These are phyloP conservation scores for Cirrhinus mrigala DNA, from an alignment of 2,797 vertebrate species.

Conservation along the genomic window DNA sequence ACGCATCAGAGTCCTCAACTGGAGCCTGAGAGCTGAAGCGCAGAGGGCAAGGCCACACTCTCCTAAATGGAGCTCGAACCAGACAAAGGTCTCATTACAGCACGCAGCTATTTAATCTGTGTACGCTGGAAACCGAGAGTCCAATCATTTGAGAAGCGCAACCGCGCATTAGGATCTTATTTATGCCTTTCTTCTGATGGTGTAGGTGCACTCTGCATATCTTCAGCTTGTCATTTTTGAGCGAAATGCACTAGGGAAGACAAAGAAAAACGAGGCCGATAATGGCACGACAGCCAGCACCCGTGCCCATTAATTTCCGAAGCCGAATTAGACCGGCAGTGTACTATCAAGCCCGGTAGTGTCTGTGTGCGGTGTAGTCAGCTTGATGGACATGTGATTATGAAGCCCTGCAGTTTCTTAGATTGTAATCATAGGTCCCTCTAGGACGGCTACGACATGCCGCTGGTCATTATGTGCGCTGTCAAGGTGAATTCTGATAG, in stretches of 20 bases:
- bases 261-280: constrained; percentile 36
- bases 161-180: constrained; percentile 18
- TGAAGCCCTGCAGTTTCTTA: constrained; percentile 54
- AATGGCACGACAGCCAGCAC: constrained; percentile 8
- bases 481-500: constrained; percentile 46
- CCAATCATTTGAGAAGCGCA: constrained; percentile 33
- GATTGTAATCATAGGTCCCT: constrained; percentile 66
- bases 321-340: constrained; percentile 57
- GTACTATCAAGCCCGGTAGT: constrained; percentile 45
- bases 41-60: neutral
- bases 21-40: neutral
- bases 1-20: neutral
- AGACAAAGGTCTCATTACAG: constrained; percentile 39
- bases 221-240: constrained; percentile 18
- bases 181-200: constrained; percentile 18
- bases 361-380: constrained; percentile 13
- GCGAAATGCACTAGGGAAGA: constrained; percentile 23
- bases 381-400: constrained; percentile 67
- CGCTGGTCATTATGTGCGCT: constrained; percentile 49
- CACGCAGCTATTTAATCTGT: constrained; percentile 6
- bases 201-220: constrained; percentile 32
- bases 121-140: constrained; percentile 2
- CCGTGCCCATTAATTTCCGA: constrained; percentile 61
- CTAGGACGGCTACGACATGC: constrained; percentile 48
- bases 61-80: neutral